These are phyloP conservation scores for Rafetus swinhoei DNA, from an alignment of 2,113 vertebrate species.

Conservation along the genomic window DNA sequence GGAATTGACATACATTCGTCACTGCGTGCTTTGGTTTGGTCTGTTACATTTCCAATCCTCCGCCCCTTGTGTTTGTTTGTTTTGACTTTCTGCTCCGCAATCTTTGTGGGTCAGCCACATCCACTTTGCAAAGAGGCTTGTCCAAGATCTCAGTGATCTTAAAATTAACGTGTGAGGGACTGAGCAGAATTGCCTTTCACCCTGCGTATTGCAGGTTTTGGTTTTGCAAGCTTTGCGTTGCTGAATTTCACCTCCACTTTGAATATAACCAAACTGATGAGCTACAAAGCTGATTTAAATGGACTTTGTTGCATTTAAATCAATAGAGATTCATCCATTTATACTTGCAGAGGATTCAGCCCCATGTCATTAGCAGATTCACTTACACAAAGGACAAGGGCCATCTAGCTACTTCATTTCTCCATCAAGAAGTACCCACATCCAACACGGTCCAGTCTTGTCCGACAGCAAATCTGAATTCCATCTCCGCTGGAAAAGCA, in stretches of 20 bases:
- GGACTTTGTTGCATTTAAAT: neutral
- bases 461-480: fast-evolving
- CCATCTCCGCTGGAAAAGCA: neutral
- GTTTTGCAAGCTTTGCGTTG: neutral
- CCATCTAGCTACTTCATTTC: neutral
- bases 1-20: neutral
- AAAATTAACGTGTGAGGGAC: fast-evolving
- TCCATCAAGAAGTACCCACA: neutral
- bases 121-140: neutral
- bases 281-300: neutral
- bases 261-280: neutral
- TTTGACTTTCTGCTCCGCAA: neutral
- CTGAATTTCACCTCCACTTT: neutral
- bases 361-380: too few relatives aligned
- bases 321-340: neutral
- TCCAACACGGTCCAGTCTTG: neutral
- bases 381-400: fast-evolving
- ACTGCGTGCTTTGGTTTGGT: fast-evolving
- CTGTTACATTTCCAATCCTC: fast-evolving
- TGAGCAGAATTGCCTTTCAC: neutral
- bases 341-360: too few relatives aligned
- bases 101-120: neutral
- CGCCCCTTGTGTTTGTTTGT: neutral
- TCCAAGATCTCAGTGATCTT: neutral
- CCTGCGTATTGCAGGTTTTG: neutral